phyloP scores from a whole-genome alignment of 2,797 vertebrate species.

The Ceryle rudis region DNA sequence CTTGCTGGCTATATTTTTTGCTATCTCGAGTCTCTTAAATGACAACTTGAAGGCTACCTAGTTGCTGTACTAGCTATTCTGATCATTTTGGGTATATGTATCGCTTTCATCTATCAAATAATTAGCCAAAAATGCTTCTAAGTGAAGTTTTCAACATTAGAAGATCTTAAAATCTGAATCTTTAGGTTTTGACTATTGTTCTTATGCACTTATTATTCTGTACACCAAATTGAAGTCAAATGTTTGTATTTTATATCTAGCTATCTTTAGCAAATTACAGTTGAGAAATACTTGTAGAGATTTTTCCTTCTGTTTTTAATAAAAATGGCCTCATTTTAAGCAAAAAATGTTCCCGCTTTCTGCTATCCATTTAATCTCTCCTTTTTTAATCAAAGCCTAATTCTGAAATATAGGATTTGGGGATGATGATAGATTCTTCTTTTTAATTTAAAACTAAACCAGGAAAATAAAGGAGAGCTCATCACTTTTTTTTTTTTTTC shows the following conservation, averaged over 20 bases:
- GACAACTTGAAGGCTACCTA: background rate
- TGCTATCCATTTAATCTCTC: background rate
- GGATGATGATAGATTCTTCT: background rate
- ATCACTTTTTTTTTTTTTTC: background rate
- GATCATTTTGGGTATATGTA: background rate
- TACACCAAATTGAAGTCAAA: background rate
- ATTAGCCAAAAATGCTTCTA: background rate
- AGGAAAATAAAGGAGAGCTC: background rate
- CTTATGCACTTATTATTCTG: background rate
- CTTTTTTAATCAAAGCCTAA: background rate
- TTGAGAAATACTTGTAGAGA: background rate
- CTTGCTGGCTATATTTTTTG: background rate
- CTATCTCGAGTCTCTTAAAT: background rate
- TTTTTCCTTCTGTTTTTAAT: background rate
- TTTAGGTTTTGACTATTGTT: background rate
- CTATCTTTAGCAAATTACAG: background rate
- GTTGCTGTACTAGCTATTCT: background rate
- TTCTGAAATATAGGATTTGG: background rate
- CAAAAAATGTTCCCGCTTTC: background rate
- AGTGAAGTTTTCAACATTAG: background rate
- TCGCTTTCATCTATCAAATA: background rate
- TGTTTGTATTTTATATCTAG: background rate
- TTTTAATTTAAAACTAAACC: conserved; percentile 16
- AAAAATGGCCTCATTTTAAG: background rate
- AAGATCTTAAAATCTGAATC: background rate